A percentile compares a stretch with the other conserved stretches of the same genome.
These are phyloP conservation scores for Micromussa lordhowensis DNA, from an alignment of 92 coral and sea anemone genomes.

Conservation along the genomic window DNA sequence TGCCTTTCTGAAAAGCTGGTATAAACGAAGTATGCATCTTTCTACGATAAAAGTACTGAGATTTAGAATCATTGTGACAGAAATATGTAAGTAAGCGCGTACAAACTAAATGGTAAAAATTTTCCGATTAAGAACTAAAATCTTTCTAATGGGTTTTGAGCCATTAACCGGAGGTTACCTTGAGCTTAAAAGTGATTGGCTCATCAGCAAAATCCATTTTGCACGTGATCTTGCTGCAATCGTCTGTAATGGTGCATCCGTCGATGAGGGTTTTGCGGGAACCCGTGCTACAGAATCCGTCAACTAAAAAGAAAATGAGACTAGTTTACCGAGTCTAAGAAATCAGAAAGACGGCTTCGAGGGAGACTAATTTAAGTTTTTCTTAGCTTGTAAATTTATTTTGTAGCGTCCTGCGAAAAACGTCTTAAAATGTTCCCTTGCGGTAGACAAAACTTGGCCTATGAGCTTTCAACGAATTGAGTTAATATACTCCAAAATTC, in stretches of 20 bases:
- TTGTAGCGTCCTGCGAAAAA: too few relatives aligned
- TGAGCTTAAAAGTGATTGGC: slow-evolving; percentile 48
- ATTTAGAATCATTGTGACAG: neutral
- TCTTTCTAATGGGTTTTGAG: too few relatives aligned
- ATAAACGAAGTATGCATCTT: neutral
- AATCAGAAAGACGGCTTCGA: too few relatives aligned
- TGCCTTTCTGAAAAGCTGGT: neutral
- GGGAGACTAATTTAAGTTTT: too few relatives aligned
- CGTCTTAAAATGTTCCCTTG: too few relatives aligned
- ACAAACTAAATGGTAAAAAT: too few relatives aligned
- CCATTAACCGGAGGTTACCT: slow-evolving; percentile 14
- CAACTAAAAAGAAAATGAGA: neutral
- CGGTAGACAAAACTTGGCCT: too few relatives aligned
- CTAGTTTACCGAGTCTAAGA: too few relatives aligned
- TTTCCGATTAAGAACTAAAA: too few relatives aligned
- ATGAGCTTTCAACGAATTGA: neutral
- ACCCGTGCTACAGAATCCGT: neutral
- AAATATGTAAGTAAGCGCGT: neutral
- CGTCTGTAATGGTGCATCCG: slow-evolving; percentile 59
- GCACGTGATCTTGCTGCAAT: slow-evolving; percentile 69
- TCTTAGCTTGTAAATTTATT: too few relatives aligned
- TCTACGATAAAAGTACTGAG: neutral
- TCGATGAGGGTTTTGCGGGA: slow-evolving; percentile 16
- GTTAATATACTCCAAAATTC: neutral
- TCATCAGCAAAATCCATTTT: slow-evolving; percentile 40